Percentiles rank a stretch among this genome's conserved stretches.
phyloP scores from a whole-genome alignment of 2,888 invertebrate species.

The Latheticus oryzae region DNA sequence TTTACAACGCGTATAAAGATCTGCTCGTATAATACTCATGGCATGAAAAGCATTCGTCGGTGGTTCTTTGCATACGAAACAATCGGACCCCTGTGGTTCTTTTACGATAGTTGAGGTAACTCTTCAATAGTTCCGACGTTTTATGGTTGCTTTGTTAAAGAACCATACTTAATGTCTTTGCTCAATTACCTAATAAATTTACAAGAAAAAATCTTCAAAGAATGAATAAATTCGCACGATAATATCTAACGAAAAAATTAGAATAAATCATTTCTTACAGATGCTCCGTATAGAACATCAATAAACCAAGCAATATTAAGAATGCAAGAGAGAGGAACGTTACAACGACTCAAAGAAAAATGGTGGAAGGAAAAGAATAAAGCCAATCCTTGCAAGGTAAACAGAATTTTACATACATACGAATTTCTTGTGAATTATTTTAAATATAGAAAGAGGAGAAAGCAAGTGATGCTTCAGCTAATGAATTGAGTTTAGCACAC shows the following conservation, averaged over 20 bases:
- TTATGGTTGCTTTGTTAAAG: slow-evolving; percentile 55
- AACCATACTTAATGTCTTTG: slow-evolving; percentile 51
- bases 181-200: slow-evolving; percentile 57
- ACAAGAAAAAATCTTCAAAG: too few species aligned
- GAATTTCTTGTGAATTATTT: too few species aligned
- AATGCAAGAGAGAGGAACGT: slow-evolving; percentile 88
- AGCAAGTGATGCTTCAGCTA: slow-evolving; percentile 61
- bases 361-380: slow-evolving; percentile 88
- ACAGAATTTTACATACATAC: slow-evolving; percentile 27
- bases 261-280: too few species aligned
- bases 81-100: slow-evolving; percentile 57
- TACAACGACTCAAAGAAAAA: slow-evolving; percentile 84
- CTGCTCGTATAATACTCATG: slow-evolving; percentile 39
- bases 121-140: slow-evolving; percentile 56
- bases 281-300: slow-evolving; percentile 79
- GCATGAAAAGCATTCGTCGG: slow-evolving; percentile 52
- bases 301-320: slow-evolving; percentile 90
- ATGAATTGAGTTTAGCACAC: slow-evolving; percentile 82
- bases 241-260: slow-evolving; percentile 3
- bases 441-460: slow-evolving; percentile 51
- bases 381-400: slow-evolving; percentile 70
- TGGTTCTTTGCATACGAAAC: slow-evolving; percentile 59
- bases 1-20: slow-evolving; percentile 41
- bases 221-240: slow-evolving; percentile 3
- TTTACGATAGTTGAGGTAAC: slow-evolving; percentile 53